phyloP scores from a whole-genome alignment of 2,113 vertebrate species.

The Lophotis ruficrista region DNA sequence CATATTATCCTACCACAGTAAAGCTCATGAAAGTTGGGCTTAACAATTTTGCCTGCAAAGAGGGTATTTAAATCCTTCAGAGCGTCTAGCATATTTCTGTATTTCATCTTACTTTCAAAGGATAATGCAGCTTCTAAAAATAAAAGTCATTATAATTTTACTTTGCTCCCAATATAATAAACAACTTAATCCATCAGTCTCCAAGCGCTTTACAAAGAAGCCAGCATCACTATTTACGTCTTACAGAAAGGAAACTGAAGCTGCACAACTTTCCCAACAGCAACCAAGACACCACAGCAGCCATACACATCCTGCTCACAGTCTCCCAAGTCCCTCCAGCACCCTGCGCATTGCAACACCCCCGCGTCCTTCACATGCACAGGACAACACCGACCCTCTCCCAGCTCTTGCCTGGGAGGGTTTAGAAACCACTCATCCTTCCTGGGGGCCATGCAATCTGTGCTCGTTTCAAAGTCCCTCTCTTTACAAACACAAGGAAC shows the following conservation, averaged over 20 bases:
- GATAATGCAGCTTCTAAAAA: conserved; percentile 22
- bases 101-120: conserved; percentile 16
- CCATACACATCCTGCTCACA: neutral
- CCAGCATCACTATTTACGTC: neutral
- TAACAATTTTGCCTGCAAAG: neutral
- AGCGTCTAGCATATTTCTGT: neutral
- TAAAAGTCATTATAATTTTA: neutral
- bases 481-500: neutral
- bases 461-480: neutral
- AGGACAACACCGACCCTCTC: neutral
- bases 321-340: neutral
- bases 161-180: neutral
- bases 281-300: neutral
- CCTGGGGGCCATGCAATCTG: rapidly evolving
- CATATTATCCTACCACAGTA: neutral
- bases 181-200: neutral
- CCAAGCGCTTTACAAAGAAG: neutral
- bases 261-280: neutral
- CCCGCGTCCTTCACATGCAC: neutral
- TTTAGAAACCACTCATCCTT: neutral
- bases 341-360: rapidly evolving
- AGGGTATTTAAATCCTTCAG: neutral
- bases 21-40: neutral
- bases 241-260: neutral
- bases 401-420: neutral